These are phyloP conservation scores for Stercorarius parasiticus DNA, from an alignment of 2,113 vertebrate species.

Conservation along the genomic window DNA sequence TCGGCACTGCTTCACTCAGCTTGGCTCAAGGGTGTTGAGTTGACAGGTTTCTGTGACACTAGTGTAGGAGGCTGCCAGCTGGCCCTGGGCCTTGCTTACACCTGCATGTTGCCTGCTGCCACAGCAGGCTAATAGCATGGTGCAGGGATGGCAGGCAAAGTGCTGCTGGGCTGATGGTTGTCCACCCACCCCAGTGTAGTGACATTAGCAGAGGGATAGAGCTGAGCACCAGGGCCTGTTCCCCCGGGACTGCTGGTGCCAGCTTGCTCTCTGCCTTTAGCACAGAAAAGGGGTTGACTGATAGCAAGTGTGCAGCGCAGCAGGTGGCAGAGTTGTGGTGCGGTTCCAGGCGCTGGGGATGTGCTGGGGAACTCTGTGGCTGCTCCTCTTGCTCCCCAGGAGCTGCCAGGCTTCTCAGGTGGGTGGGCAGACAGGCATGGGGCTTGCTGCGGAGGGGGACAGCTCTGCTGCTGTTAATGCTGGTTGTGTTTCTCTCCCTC, in stretches of 20 bases:
- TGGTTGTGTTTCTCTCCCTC: neutral
- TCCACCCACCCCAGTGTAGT: fast-evolving
- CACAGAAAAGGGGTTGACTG: fast-evolving
- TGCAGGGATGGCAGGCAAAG: neutral
- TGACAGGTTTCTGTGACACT: too few relatives aligned
- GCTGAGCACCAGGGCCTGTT: neutral
- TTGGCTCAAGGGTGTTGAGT: fast-evolving
- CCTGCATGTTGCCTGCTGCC: fast-evolving
- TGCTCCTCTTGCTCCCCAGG: neutral
- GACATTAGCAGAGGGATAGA: fast-evolving
- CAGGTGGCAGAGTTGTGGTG: neutral
- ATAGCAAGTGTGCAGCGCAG: fast-evolving
- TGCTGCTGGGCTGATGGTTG: neutral
- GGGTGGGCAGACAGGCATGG: neutral
- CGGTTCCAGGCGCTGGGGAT: fast-evolving
- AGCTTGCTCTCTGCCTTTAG: neutral
- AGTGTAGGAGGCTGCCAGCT: neutral
- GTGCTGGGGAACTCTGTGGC: fast-evolving
- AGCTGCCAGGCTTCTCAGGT: neutral
- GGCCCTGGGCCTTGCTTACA: neutral
- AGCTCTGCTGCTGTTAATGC: neutral
- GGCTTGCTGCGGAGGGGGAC: fast-evolving
- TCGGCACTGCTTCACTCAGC: fast-evolving
- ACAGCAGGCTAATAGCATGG: neutral
- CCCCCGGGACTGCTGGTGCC: neutral